Conservation (phyloP, 2,888 invertebrate species). For the Eristalinus aeneus region DNA sequence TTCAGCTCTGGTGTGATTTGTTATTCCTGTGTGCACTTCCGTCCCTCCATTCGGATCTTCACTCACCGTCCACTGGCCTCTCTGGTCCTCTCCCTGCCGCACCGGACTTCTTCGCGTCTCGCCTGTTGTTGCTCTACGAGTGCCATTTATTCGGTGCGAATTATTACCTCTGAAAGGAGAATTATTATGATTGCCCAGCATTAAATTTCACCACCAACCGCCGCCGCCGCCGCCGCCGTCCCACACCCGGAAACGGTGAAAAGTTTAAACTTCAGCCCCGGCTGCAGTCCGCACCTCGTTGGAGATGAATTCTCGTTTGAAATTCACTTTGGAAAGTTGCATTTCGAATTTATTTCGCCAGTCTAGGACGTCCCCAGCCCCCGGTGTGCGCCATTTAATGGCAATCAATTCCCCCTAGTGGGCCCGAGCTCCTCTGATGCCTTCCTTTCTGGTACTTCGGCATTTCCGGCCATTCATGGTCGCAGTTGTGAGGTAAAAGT, state of each 20-base stretch:
- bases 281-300: conserved; percentile 16
- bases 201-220: conserved; percentile 44
- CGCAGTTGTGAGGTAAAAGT: conserved; percentile 51
- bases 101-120: conserved; percentile 21
- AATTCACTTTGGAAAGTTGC: conserved; percentile 60
- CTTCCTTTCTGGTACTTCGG: conserved; percentile 41
- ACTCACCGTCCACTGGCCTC: not conserved
- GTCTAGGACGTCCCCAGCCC: not conserved
- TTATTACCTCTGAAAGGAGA: conserved; percentile 66
- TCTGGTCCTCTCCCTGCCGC: not conserved
- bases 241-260: not conserved
- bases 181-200: conserved; percentile 69
- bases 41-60: not conserved
- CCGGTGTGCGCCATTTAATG: conserved; percentile 49
- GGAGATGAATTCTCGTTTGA: conserved; percentile 41
- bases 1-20: conserved; percentile 56
- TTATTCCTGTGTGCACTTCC: conserved; percentile 50
- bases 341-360: conserved; percentile 61
- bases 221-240: not conserved
- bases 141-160: conserved; percentile 65
- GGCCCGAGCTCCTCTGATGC: conserved; percentile 36
- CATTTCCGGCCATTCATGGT: not conserved
- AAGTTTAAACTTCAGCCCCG: not conserved
- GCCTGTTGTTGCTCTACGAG: conserved; percentile 42
- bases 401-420: conserved; percentile 58